phyloP scores from a whole-genome alignment of 2,888 invertebrate genomes.

The Dolichomitus sp. region DNA sequence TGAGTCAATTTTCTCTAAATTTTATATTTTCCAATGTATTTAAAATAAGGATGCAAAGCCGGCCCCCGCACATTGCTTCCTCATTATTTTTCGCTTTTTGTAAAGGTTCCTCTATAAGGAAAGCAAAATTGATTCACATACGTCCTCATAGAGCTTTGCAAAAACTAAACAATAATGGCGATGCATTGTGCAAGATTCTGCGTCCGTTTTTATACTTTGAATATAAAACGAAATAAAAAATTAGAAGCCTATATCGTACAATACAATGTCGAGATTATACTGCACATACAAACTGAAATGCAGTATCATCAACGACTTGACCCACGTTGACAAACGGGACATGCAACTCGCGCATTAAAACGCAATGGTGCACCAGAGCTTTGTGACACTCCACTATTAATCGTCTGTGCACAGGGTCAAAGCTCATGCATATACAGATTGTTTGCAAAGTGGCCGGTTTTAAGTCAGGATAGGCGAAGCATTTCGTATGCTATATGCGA shows the following conservation, averaged over 20 bases:
- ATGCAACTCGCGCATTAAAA: constrained; percentile 73
- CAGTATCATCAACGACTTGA: constrained; percentile 48
- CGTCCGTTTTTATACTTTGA: too few relatives aligned
- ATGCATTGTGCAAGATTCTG: too few relatives aligned
- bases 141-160: too few relatives aligned
- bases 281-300: background rate
- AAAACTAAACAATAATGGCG: too few relatives aligned
- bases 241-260: background rate
- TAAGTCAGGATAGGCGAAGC: constrained; percentile 66
- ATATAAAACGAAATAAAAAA: too few relatives aligned
- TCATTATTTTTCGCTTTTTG: too few relatives aligned
- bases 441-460: constrained; percentile 68
- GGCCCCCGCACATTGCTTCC: too few relatives aligned
- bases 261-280: background rate
- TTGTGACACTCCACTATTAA: constrained; percentile 71
- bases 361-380: constrained; percentile 67
- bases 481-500: constrained; percentile 39
- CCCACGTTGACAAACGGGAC: constrained; percentile 60
- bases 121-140: too few relatives aligned
- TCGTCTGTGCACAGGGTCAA: constrained; percentile 66
- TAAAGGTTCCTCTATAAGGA: too few relatives aligned
- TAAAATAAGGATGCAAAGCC: too few relatives aligned
- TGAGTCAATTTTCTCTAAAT: too few relatives aligned
- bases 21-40: too few relatives aligned
- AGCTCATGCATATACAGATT: constrained; percentile 71